Evolutionary conservation across 2,888 invertebrate species (phyloP).

Genomic region (Philereme transversata): DNA sequence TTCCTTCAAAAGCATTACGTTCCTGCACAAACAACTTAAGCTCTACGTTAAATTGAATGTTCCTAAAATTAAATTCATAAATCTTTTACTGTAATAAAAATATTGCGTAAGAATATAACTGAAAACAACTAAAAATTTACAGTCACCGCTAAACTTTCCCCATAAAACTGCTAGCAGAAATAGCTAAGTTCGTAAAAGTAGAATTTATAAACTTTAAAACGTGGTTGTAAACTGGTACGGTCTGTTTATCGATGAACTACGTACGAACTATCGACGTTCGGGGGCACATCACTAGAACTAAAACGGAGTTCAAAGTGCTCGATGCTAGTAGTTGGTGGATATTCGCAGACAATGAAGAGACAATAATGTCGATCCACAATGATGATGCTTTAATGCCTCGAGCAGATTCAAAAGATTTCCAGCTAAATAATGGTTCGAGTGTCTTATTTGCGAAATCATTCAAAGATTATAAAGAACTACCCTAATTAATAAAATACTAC

Average conservation of each 20-base stretch:
- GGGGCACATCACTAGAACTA: conserved; percentile 44
- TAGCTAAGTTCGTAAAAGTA: conserved; percentile 25
- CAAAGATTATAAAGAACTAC: background rate
- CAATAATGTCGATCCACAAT: conserved; percentile 70
- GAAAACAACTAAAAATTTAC: conserved; percentile 24
- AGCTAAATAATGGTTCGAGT: conserved; percentile 18
- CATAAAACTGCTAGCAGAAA: conserved; percentile 22
- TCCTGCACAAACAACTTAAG: background rate
- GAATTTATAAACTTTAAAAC: conserved; percentile 25
- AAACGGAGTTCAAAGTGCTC: conserved; percentile 25
- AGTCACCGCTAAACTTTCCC: conserved; percentile 16
- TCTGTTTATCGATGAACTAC: conserved; percentile 26
- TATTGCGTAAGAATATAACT: conserved; percentile 12
- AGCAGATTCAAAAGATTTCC: conserved; percentile 1
- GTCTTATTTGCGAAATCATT: conserved; percentile 14
- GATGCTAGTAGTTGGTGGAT: conserved; percentile 52
- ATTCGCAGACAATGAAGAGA: conserved; percentile 70
- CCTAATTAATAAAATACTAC: background rate
- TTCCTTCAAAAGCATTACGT: too few relatives aligned
- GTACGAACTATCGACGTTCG: conserved; percentile 17
- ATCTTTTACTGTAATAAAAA: conserved; percentile 9
- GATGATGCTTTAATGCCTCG: conserved; percentile 44
- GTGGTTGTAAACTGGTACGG: conserved; percentile 18
- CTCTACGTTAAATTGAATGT: conserved; percentile 4
- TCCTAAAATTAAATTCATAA: conserved; percentile 2